Percentiles rank a stretch among this genome's conserved stretches.
These are phyloP conservation scores for Crambe crambe DNA, from an alignment of 37 sponge, comb jelly and placozoan genomes.

Conservation along the genomic window DNA sequence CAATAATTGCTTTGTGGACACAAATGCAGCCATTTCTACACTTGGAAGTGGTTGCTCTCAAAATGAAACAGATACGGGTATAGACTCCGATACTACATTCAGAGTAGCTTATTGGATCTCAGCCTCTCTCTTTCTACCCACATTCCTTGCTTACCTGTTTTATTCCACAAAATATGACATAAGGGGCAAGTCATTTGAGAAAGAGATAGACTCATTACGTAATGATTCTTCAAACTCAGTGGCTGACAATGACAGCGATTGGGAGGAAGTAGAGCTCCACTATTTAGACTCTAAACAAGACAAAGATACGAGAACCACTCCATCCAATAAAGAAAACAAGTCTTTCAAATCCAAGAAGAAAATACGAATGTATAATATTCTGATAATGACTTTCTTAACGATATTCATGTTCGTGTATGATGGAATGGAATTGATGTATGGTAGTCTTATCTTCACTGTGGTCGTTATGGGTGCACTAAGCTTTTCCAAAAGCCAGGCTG, in stretches of 20 bases:
- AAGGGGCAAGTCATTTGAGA: too few species aligned
- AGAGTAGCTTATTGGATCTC: constrained; percentile 4
- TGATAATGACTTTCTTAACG: background rate
- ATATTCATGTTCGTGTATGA: constrained; percentile 49
- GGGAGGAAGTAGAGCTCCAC: background rate
- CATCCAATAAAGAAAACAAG: too few species aligned
- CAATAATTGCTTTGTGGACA: background rate
- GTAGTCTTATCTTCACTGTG: constrained; percentile 59
- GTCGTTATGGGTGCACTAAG: constrained; percentile 39
- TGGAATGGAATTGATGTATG: constrained; percentile 51
- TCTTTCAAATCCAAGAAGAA: too few species aligned
- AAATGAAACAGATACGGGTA: too few species aligned
- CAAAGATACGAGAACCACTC: too few species aligned
- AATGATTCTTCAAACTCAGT: background rate
- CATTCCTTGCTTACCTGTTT: constrained; percentile 13
- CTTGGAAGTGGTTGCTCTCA: too few species aligned
- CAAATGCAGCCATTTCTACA: background rate
- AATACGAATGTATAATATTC: background rate
- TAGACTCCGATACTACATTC: background rate
- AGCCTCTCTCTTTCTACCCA: constrained; percentile 2
- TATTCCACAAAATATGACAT: constrained; percentile 20
- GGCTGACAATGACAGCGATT: background rate
- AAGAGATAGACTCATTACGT: too few species aligned
- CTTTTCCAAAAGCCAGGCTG: constrained; percentile 42
- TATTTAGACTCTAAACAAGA: too few species aligned